Conservation (phyloP, 2,888 invertebrate genomes). For the Agriopis leucophaearia region DNA sequence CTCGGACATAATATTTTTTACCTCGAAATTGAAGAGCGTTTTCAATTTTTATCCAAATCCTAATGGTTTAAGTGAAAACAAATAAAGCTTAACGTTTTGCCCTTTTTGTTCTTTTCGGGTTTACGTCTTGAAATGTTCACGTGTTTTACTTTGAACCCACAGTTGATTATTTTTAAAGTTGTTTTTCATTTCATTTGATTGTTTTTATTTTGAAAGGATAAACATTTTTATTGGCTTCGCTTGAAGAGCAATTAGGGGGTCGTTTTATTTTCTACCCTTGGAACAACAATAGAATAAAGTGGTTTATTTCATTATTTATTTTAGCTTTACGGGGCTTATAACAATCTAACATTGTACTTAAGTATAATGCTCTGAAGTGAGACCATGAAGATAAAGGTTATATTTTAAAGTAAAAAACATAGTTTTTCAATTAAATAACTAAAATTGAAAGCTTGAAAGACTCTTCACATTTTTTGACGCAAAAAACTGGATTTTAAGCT, state of each 20-base stretch:
- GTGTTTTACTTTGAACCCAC: slow-evolving; percentile 5
- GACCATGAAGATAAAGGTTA: too few species aligned
- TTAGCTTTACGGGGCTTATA: background rate
- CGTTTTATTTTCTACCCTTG: background rate
- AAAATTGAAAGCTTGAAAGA: too few species aligned
- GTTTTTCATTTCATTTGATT: slow-evolving; percentile 4
- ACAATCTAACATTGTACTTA: background rate
- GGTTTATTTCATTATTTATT: slow-evolving; percentile 2
- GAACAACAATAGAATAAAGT: slow-evolving; percentile 3
- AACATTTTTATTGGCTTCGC: slow-evolving; percentile 1
- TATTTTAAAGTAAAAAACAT: too few species aligned
- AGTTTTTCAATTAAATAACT: too few species aligned
- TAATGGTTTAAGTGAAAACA: slow-evolving; percentile 49
- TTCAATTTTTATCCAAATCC: slow-evolving; percentile 51
- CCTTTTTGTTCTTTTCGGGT: slow-evolving; percentile 23
- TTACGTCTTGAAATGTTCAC: slow-evolving; percentile 15
- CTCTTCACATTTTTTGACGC: too few species aligned
- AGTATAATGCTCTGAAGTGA: too few species aligned
- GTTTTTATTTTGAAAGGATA: slow-evolving; percentile 4
- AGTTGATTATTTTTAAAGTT: slow-evolving; percentile 14
- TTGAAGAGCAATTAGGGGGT: background rate
- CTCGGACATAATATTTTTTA: slow-evolving; percentile 49
- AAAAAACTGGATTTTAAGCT: too few species aligned
- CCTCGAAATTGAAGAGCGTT: slow-evolving; percentile 42
- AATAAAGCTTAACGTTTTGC: slow-evolving; percentile 47